These are phyloP conservation scores for Cerastis leucographa DNA, from an alignment of 2,888 invertebrate species.

Conservation along the genomic window DNA sequence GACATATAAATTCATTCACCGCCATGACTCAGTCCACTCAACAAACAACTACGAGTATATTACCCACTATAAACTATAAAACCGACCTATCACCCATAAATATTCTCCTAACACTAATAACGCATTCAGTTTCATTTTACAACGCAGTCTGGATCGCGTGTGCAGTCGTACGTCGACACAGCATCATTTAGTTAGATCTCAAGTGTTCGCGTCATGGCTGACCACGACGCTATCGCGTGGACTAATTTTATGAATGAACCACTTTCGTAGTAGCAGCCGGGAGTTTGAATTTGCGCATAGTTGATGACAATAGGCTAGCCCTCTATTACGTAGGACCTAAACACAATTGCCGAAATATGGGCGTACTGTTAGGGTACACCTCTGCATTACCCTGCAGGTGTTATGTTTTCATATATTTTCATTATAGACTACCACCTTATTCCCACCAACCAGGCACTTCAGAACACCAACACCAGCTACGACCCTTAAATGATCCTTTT, in stretches of 20 bases:
- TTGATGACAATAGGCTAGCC: neutral
- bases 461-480: neutral
- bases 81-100: slow-evolving; percentile 35
- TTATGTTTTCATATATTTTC: too few species aligned
- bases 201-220: slow-evolving; percentile 38
- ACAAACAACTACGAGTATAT: slow-evolving; percentile 23
- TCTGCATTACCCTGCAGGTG: neutral
- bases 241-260: neutral
- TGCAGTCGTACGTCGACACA: slow-evolving; percentile 30
- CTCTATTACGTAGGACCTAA: neutral
- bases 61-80: slow-evolving; percentile 24
- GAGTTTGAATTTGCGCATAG: neutral
- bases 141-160: slow-evolving; percentile 16
- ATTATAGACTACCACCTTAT: neutral
- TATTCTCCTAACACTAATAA: slow-evolving; percentile 18
- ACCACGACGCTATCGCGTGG: slow-evolving; percentile 24
- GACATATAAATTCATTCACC: slow-evolving; percentile 28
- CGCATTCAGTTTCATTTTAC: slow-evolving; percentile 3
- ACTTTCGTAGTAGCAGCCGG: neutral
- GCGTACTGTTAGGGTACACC: neutral
- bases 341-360: neutral
- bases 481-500: neutral
- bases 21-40: slow-evolving; percentile 31
- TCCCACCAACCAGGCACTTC: neutral
- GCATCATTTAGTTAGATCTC: neutral